Percentiles rank a stretch among this genome's conserved stretches.
These are phyloP conservation scores for Chlorodrepanis virens DNA, from an alignment of 2,113 vertebrate species.

Conservation along the genomic window DNA sequence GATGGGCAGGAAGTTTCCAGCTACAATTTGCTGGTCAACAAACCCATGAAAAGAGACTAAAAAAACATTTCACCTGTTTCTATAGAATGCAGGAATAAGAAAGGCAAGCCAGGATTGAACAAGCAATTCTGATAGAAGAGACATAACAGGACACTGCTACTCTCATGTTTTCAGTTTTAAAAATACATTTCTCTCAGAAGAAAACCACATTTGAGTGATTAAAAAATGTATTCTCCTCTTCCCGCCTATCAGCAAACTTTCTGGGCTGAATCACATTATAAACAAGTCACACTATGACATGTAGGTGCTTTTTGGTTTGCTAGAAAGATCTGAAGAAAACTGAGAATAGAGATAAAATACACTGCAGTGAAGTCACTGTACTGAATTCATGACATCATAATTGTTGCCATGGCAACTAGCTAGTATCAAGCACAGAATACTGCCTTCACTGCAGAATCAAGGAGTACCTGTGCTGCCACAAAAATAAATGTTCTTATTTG, in stretches of 20 bases:
- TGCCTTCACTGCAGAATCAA: conserved; percentile 40
- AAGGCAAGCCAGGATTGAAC: background rate
- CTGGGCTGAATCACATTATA: background rate
- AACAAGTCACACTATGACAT: background rate
- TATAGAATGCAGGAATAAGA: background rate
- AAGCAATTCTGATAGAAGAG: background rate
- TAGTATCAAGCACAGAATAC: conserved; percentile 24
- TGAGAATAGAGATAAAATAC: conserved; percentile 38
- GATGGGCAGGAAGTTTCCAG: background rate
- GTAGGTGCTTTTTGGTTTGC: background rate
- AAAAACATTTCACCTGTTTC: background rate
- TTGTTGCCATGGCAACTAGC: conserved; percentile 48
- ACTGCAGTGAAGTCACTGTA: conserved; percentile 64
- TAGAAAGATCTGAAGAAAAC: background rate
- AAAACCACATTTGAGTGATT: background rate
- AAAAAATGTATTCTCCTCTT: background rate
- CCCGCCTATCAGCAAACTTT: background rate
- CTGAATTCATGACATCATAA: conserved; percentile 68
- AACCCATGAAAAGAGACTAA: background rate
- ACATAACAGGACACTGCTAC: background rate
- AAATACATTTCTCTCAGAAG: background rate
- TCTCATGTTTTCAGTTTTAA: background rate
- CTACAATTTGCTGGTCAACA: background rate
- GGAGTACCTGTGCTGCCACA: conserved; percentile 29
- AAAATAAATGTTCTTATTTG: conserved; percentile 39